Conservation (phyloP, 2,113 vertebrate genomes). For the Hypocryptadius cinnamomeus region DNA sequence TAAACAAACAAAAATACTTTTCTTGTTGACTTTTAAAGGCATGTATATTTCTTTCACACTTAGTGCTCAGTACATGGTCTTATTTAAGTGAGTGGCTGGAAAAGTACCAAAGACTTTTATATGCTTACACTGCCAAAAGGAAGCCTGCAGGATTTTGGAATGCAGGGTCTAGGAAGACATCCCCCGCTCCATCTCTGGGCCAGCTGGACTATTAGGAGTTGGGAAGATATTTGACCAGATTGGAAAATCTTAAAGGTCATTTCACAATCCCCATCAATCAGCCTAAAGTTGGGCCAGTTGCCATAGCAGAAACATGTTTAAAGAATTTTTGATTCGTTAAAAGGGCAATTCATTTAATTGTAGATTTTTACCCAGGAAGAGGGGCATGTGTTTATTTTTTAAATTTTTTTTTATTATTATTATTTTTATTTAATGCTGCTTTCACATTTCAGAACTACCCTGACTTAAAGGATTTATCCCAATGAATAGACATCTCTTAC, state of each 20-base stretch:
- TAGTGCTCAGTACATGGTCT: not conserved
- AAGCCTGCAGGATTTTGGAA: not conserved
- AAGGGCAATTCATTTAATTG: not conserved
- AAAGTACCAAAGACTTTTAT: not conserved
- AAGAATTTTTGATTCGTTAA: not conserved
- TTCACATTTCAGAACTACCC: not conserved
- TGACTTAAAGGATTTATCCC: not conserved
- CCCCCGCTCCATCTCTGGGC: accelerated
- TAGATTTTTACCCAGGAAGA: not conserved
- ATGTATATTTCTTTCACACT: conserved; percentile 8
- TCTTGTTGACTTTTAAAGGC: not conserved
- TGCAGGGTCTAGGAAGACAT: not conserved
- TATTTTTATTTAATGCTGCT: not conserved
- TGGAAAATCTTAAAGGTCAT: not conserved
- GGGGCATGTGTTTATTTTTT: not conserved
- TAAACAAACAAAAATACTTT: conserved; percentile 10
- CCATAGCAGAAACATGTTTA: not conserved
- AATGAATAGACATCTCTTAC: not conserved
- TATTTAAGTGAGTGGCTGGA: not conserved
- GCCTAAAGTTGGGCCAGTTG: not conserved
- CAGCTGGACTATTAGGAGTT: not conserved
- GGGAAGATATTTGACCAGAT: not conserved
- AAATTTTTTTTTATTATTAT: not conserved
- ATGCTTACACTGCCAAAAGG: not conserved
- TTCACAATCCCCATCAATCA: not conserved